Base-by-base conservation (phyloP, 2,113 vertebrate species). In the Zeus faber region DNA sequence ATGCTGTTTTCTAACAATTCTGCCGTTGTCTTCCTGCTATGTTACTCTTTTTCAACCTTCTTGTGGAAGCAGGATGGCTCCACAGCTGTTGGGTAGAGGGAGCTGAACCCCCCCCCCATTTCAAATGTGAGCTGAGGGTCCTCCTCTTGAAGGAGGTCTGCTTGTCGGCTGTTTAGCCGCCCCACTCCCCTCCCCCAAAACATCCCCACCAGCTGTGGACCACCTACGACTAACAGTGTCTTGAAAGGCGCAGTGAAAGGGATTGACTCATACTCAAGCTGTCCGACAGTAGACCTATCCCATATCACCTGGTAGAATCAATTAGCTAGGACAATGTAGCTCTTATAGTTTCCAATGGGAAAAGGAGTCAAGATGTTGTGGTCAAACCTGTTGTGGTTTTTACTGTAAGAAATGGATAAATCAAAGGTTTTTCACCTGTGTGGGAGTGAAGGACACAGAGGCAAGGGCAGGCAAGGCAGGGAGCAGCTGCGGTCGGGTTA, bases 351-450 rank as follows among this genome's bases (percentile, higher is more conserved):
- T n/a, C n/a, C n/a, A n/a, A n/a, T n/a, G n/a, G n/a, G n/a, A n/a
- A n/a, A n/a, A n/a, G n/a, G n/a, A n/a, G n/a, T n/a, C n/a, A n/a
- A n/a, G n/a, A n/a, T n/a, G n/a, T n/a, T n/a, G n/a, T n/a, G n/a
- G n/a, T n/a, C n/a, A n/a, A n/a, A n/a, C n/a, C n/a, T n/a, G n/a
- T n/a, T n/a, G n/a, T n/a, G n/a, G n/a, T n/a, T n/a, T n/a, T n/a
- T n/a, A n/a, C n/a, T n/a, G n/a, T n/a, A n/a, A n/a, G n/a, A n/a
- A n/a, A n/a, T n/a, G n/a, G n/a, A n/a, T n/a, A n/a, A n/a, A n/a
- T n/a, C n/a, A n/a, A n/a, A n/a, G n/a, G 10, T 54, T 1, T 9
- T 54, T 1, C 87, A 91, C 90, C 89, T 91, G 88, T 20, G 33
- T 70, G 31, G 89, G 74, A 46, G 84, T 87, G 61, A 91, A 88